These are phyloP conservation scores for Agriotes lineatus DNA, from an alignment of 2,888 invertebrate species.

Conservation along the genomic window DNA sequence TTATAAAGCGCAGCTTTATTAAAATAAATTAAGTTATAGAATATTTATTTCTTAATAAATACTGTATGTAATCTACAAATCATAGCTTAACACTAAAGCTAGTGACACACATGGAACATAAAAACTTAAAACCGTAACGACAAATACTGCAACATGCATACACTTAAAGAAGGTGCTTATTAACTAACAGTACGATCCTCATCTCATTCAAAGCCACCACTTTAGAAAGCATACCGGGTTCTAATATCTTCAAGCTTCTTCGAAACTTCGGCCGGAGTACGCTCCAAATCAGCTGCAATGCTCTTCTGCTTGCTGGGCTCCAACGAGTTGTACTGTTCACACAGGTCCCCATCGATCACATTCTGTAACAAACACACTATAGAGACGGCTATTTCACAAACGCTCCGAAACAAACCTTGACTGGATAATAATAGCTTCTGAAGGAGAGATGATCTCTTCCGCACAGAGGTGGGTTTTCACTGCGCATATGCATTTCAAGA, in stretches of 20 bases:
- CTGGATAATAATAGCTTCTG: constrained; percentile 97
- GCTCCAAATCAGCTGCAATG: constrained; percentile 94
- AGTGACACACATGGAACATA: too few species aligned
- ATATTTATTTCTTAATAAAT: too few species aligned
- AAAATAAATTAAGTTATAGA: too few species aligned
- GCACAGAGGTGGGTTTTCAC: constrained; percentile 95
- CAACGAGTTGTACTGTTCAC: constrained; percentile 98
- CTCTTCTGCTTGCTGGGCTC: constrained; percentile 94
- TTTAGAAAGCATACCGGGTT: constrained; percentile 98
- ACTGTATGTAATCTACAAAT: too few species aligned
- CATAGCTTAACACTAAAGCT: too few species aligned
- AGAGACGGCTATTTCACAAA: too few species aligned
- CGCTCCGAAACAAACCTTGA: constrained; percentile 81
- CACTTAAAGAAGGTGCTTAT: too few species aligned
- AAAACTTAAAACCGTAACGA: too few species aligned
- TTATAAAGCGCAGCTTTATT: too few species aligned
- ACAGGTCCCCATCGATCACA: constrained; percentile 98
- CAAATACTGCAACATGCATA: too few species aligned
- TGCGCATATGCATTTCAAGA: constrained; percentile 99
- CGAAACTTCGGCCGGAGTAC: constrained; percentile 96
- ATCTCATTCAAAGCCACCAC: not conserved
- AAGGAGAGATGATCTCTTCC: constrained; percentile 98
- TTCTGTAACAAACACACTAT: too few species aligned
- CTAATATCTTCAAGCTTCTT: constrained; percentile 99
- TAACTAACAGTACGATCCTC: constrained; percentile 3